Percentiles rank a stretch among this genome's conserved stretches.
phyloP scores from a whole-genome alignment of 53 echinoderm and acorn worm species.

The Mesocentrotus franciscanus region DNA sequence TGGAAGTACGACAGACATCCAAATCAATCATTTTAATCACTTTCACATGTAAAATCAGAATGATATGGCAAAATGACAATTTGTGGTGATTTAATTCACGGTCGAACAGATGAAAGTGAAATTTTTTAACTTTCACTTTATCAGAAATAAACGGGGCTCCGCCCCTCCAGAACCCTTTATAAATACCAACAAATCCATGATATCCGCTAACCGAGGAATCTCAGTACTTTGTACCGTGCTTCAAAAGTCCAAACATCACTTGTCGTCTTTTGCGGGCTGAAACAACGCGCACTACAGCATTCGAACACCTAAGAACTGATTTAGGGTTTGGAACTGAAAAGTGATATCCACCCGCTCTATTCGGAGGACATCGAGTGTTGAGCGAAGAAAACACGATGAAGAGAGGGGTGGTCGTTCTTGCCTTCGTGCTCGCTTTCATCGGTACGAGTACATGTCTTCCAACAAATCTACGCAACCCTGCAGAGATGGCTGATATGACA shows the following conservation, averaged over 20 bases:
- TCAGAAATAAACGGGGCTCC: neutral
- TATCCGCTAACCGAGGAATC: neutral
- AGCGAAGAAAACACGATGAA: neutral
- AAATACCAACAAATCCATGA: neutral
- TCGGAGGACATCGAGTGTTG: neutral
- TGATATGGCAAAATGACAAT: neutral
- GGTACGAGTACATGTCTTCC: neutral
- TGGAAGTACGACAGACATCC: neutral
- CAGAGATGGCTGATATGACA: neutral
- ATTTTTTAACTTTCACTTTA: neutral
- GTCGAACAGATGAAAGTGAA: neutral
- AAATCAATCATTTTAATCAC: neutral
- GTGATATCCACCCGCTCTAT: neutral
- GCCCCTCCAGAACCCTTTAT: neutral
- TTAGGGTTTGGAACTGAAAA: neutral
- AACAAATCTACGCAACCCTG: neutral
- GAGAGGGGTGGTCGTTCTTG: neutral
- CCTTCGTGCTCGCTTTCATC: constrained; percentile 4
- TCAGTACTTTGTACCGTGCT: neutral
- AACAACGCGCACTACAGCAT: neutral
- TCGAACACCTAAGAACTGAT: neutral
- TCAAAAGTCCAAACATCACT: neutral
- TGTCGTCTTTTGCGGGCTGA: neutral
- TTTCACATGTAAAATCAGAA: neutral
- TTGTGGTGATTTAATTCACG: neutral